Percentiles rank a stretch among this genome's conserved stretches.
Evolutionary conservation across 2,888 invertebrate genomes (phyloP).

Genomic region (Polylopha cassiicola): DNA sequence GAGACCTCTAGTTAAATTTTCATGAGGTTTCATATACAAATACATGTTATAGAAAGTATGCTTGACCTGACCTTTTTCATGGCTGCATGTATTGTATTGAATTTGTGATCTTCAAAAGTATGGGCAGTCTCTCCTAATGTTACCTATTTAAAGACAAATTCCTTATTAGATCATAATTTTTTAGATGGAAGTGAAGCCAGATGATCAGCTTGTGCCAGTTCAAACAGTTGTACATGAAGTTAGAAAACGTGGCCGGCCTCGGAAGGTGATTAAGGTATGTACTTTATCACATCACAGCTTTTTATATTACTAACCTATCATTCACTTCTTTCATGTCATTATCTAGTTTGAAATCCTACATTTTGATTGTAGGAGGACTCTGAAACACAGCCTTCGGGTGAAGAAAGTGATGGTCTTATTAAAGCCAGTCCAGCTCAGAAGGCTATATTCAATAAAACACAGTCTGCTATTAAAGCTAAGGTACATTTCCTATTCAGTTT

Average conservation of each 20-base stretch:
- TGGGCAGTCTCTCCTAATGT: background rate
- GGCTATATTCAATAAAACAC: conserved; percentile 38
- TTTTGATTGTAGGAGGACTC: conserved; percentile 55
- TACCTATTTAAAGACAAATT: background rate
- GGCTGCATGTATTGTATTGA: too few species aligned
- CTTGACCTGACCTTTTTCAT: too few species aligned
- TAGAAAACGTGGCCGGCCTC: conserved; percentile 59
- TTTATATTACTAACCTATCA: too few species aligned
- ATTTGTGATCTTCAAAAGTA: background rate
- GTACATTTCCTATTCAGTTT: conserved; percentile 18
- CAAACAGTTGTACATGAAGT: conserved; percentile 45
- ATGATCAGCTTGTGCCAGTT: conserved; percentile 63
- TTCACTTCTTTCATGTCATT: too few species aligned
- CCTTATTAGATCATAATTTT: conserved; percentile 22
- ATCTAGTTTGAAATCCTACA: conserved; percentile 8
- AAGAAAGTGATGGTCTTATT: conserved; percentile 59
- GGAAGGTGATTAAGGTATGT: conserved; percentile 50
- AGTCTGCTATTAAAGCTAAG: conserved; percentile 24
- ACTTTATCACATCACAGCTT: too few species aligned
- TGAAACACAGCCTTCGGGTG: conserved; percentile 62
- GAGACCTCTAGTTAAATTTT: too few species aligned
- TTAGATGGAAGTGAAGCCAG: conserved; percentile 66
- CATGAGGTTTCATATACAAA: too few species aligned
- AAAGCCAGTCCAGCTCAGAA: conserved; percentile 44
- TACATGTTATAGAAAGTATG: too few species aligned